Evolutionary conservation across 2,888 invertebrate genomes (phyloP).

Genomic region (Parnassius orleans): DNA sequence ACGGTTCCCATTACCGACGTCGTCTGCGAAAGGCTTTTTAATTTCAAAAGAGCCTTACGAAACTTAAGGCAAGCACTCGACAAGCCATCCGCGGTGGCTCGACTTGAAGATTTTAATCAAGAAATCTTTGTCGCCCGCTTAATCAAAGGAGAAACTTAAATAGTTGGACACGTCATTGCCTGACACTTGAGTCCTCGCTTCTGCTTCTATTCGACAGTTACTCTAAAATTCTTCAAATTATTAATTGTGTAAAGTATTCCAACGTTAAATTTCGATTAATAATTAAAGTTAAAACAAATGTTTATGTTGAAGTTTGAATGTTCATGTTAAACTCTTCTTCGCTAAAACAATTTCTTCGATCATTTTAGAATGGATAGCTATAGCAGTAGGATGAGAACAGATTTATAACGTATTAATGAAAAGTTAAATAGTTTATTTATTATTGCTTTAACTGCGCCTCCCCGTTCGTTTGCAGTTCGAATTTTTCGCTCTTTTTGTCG

Average conservation of each 20-base stretch:
- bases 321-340: no score
- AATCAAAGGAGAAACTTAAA: constrained; percentile 63
- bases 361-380: no score
- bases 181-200: constrained; percentile 24
- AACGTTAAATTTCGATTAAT: no score
- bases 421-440: constrained; percentile 20
- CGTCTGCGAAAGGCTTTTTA: constrained; percentile 41
- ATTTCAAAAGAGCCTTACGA: constrained; percentile 51
- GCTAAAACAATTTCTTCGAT: no score
- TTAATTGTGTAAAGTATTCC: no score
- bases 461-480: constrained; percentile 19
- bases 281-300: no score
- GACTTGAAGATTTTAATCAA: constrained; percentile 62
- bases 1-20: constrained; percentile 30
- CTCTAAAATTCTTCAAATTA: no score
- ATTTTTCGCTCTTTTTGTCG: constrained; percentile 14
- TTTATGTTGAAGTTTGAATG: no score
- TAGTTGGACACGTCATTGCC: constrained; percentile 41
- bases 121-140: constrained; percentile 58
- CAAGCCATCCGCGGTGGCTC: constrained; percentile 35
- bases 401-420: constrained; percentile 4
- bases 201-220: neutral
- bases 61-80: constrained; percentile 38
- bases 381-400: no score
- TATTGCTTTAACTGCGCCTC: constrained; percentile 24